Evolutionary conservation across 2,888 invertebrate species (phyloP), one percentile per base, ranked within the genome.

Genomic region (Clostera curtula): DNA sequence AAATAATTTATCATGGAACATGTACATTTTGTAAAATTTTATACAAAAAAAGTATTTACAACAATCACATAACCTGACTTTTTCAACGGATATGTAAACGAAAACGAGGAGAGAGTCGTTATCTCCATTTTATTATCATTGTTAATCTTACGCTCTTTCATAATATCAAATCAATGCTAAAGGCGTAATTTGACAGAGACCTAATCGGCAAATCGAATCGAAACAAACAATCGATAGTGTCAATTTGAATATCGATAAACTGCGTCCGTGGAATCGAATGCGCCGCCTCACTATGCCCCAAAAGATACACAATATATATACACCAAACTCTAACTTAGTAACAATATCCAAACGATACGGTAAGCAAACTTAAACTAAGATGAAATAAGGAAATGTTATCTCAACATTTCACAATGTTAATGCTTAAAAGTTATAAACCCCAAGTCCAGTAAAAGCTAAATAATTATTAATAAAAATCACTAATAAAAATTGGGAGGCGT

Each of bases 391-490:
- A 32, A 38, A 33, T 46, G 46, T 42, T 53, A 51, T 53, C 56
- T 63, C 64, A 74, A 75, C 76, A 74, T 70, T 74, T 71, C 73
- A 70, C 64, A n/a, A 61, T 52, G 58, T 69, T 47, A 44, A 62
- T 65, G 51, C 63, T 65, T 68, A 72, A 57, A 41, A 56, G 41
- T 49, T 12, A 15, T 23, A 63, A 65, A 64, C 53, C 54, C 63
- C 71, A 73, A 65, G 59, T 67, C 64, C 57, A 55, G 60, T 57
- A 68, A 58, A 63, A 64, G 36, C 59, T 63, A 62, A 61, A 41
- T 45, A 48, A 42, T 48, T 51, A 49, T 56, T n/a, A n/a, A n/a
- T n/a, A n/a, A 58, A 50, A 53, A 53, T 53, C 49, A 58, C 53
- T 51, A 56, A 32, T 41, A 40, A 29, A 25, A 34, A 37, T 41